Percentiles rank a stretch among this genome's conserved stretches.
Evolutionary conservation across 2,113 vertebrate species (phyloP).

Genomic region (Chaetorhynchus papuensis): DNA sequence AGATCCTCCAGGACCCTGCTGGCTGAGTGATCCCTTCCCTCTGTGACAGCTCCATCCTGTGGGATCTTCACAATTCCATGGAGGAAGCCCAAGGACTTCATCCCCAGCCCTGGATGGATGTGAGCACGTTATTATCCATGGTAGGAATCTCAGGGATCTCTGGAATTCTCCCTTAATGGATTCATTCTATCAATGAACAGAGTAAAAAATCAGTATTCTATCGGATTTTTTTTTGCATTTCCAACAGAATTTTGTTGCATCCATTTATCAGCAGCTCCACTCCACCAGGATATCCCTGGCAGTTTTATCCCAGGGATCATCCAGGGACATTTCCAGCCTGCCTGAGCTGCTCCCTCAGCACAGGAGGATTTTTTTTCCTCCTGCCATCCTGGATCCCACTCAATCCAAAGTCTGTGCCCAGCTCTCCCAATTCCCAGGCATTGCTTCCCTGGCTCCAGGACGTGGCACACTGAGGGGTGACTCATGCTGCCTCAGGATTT

Average conservation of each 20-base stretch:
- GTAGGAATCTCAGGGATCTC: not conserved
- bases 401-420: not conserved
- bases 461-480: not conserved
- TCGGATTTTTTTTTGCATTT: not conserved
- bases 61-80: not conserved
- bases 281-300: not conserved
- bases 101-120: not conserved
- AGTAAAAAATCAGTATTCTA: not conserved
- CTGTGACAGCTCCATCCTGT: not conserved
- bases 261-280: not conserved
- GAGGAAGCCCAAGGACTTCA: not conserved
- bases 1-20: not conserved
- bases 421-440: not conserved
- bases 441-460: not conserved
- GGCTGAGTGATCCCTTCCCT: not conserved
- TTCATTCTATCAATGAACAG: fast-evolving
- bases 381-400: not conserved
- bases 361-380: not conserved
- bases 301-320: not conserved
- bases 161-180: not conserved
- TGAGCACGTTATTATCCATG: not conserved
- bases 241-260: too few relatives aligned
- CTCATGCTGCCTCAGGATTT: not conserved
- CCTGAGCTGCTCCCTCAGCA: not conserved
- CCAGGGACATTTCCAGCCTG: not conserved